Evolutionary conservation across 2,113 vertebrate genomes (phyloP), one percentile per base, ranked within the genome.

Genomic region (Recurvirostra avosetta): DNA sequence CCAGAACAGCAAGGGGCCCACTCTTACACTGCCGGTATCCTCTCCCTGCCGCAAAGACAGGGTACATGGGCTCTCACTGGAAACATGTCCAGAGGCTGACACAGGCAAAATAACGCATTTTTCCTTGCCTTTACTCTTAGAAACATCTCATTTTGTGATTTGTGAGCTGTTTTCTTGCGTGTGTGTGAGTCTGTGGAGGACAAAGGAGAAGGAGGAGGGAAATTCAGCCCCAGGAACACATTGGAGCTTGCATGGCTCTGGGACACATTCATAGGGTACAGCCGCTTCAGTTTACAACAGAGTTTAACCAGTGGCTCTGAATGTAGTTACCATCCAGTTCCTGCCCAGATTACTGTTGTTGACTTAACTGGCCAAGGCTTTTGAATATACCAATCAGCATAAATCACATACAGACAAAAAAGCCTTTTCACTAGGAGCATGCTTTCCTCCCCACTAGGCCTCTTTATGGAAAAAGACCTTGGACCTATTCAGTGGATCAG

Each of bases 11-110:
- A 73, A 65, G 30, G 19, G 50, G 21, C 11, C 17, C 34, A 9
- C 18, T 43, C 18, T 9, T 6, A 55, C 8, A 32, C 25, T 49
- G 65, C 30, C 45, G 61, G 11, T 40, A 40, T 13, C 43, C 29
- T 58, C 70, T 58, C 30, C 25, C 27, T 18, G 6, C 12, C 17
- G 23, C 47, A 62, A 76, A 55, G 55, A 26, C 17, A 23, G 16
- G 22, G 36, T 32, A 61, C 6, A 0, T 0, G 1, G 21, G 10
- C 13, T 52, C 32, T n/a, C 47, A 43, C 17, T 67, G 40, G 29
- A 83, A 86, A 43, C 43, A 29, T 0, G 3, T 9, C 49, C n/a
- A 55, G 55, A 71, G 43, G 41, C 22, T 55, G 32, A 58, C 17
- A n/a, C 8, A 29, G 26, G 7, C 17, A 65, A 86, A 79, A 52